A percentile compares a stretch with the other conserved stretches of the same genome.
phyloP scores from a whole-genome alignment of 2,888 invertebrate species.

The Phyllotreta striolata region DNA sequence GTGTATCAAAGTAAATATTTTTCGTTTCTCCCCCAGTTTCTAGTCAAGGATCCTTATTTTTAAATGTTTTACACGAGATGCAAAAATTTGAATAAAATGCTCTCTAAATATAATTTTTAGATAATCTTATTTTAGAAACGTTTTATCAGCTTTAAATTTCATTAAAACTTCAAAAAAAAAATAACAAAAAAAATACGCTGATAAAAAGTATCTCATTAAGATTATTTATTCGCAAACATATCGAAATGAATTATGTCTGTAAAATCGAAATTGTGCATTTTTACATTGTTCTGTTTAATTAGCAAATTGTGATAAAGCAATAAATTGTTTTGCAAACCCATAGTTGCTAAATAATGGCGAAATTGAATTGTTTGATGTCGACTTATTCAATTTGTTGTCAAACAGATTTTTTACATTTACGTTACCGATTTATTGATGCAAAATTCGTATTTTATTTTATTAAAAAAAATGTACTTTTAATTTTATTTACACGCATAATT shows the following conservation, averaged over 20 bases:
- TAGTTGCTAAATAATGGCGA: too few species aligned
- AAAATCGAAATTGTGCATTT: too few species aligned
- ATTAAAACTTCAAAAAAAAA: slow-evolving; percentile 23
- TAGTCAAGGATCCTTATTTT: neutral
- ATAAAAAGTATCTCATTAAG: slow-evolving; percentile 8
- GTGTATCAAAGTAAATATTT: neutral
- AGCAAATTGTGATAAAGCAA: too few species aligned
- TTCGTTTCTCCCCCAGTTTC: neutral
- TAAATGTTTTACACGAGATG: slow-evolving; percentile 25
- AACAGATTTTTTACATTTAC: too few species aligned
- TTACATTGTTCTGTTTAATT: too few species aligned
- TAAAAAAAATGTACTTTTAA: neutral
- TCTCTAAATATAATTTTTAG: slow-evolving; percentile 18
- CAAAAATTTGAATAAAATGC: slow-evolving; percentile 27
- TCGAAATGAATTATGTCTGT: too few species aligned
- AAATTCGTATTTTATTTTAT: too few species aligned
- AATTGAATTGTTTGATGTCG: too few species aligned
- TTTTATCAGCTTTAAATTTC: slow-evolving; percentile 8
- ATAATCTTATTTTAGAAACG: slow-evolving; percentile 13
- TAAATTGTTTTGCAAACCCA: too few species aligned
- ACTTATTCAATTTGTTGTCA: too few species aligned
- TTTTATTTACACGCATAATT: too few species aligned
- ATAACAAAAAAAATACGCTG: slow-evolving; percentile 16
- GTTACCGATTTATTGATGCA: too few species aligned
- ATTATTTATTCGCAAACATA: neutral